phyloP scores from a whole-genome alignment of 2,797 vertebrate species.

The Pangasius sanitwongsei region DNA sequence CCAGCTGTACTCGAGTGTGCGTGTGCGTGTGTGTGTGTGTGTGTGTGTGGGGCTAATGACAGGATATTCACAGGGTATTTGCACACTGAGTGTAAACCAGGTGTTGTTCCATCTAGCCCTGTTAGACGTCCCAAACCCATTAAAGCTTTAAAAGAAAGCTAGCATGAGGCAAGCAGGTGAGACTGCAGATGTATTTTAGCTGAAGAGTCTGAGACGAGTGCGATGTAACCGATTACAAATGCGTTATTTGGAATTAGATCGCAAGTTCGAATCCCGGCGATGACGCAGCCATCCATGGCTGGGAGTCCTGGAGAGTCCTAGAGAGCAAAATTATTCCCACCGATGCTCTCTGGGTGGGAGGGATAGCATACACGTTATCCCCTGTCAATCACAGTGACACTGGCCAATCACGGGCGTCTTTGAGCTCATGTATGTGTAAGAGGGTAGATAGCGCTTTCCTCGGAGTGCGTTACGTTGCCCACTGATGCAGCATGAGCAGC shows the following conservation, averaged over 20 bases:
- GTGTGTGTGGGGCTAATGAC: background rate
- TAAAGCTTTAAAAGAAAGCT: constrained; percentile 4
- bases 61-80: constrained; percentile 35
- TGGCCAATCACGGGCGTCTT: background rate
- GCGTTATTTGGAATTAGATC: background rate
- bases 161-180: constrained; percentile 6
- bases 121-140: background rate
- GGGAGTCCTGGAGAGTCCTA: background rate
- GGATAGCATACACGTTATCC: background rate
- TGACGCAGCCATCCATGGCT: background rate
- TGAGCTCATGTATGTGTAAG: background rate
- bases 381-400: background rate
- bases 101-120: background rate
- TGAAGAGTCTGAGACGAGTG: background rate
- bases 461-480: too few relatives aligned
- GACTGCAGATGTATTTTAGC: background rate
- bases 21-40: background rate
- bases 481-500: background rate
- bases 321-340: background rate
- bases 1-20: background rate
- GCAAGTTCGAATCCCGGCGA: background rate
- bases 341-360: background rate
- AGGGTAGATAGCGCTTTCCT: background rate
- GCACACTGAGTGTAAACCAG: constrained; percentile 12
- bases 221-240: background rate